Conservation (phyloP, 1,140 invertebrate species). For the Pseudomyrmex pallidus region DNA sequence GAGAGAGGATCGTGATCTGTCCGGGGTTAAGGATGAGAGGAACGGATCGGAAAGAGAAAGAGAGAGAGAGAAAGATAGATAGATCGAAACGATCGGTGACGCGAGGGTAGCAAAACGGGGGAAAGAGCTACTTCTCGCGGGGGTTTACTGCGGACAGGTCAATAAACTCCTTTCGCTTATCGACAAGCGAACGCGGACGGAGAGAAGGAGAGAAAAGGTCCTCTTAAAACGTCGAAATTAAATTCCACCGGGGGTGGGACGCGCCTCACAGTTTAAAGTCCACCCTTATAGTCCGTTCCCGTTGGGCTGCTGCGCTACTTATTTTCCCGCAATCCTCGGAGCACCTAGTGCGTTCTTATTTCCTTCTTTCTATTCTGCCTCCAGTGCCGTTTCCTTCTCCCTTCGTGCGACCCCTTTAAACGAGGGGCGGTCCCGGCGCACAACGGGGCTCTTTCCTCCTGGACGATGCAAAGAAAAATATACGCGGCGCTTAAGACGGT, state of each 20-base stretch:
- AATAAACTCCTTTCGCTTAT: conserved; percentile 78
- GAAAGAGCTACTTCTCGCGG: conserved; percentile 60
- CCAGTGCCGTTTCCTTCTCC: background rate
- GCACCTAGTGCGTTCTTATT: conserved; percentile 62
- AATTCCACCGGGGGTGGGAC: conserved; percentile 75
- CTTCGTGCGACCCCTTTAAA: conserved; percentile 67
- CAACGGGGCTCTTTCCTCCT: conserved; percentile 54
- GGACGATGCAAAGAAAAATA: conserved; percentile 61
- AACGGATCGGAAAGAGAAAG: background rate
- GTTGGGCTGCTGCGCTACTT: conserved; percentile 73
- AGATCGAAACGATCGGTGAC: background rate
- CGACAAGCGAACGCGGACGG: conserved; percentile 50
- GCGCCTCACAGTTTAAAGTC: conserved; percentile 72
- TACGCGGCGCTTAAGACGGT: conserved; percentile 57
- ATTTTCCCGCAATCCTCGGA: conserved; percentile 78
- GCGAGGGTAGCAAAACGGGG: conserved; percentile 23
- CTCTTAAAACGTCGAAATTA: conserved; percentile 82
- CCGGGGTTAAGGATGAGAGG: conserved; percentile 1
- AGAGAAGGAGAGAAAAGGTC: conserved; percentile 45
- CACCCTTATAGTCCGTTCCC: conserved; percentile 64
- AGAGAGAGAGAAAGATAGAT: conserved; percentile 26
- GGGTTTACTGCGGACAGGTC: conserved; percentile 71
- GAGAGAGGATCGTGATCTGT: conserved; percentile 25
- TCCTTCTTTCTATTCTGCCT: conserved; percentile 63
- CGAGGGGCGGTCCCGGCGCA: conserved; percentile 75